A percentile compares a stretch with the other conserved stretches of the same genome.
Evolutionary conservation across 1,140 invertebrate genomes (phyloP).

Genomic region (Akabosia matsudoensis): DNA sequence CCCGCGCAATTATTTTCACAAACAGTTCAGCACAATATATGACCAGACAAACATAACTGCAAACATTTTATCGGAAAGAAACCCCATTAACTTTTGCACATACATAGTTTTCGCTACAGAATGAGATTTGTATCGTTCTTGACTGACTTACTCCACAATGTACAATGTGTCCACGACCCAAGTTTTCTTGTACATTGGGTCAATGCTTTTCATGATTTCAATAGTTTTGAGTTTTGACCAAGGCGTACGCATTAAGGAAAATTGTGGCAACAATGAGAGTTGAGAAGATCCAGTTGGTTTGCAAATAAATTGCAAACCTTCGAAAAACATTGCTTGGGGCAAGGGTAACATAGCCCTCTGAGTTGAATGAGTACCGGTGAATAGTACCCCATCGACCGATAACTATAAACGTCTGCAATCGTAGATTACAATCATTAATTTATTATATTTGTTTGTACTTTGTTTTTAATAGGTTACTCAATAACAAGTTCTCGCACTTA

Average conservation of each 20-base stretch:
- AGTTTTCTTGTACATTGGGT: not conserved
- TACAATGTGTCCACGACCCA: slow-evolving; percentile 5
- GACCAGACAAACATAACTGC: slow-evolving; percentile 88
- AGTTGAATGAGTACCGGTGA: not conserved
- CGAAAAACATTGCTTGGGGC: not conserved
- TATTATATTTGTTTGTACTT: too few relatives aligned
- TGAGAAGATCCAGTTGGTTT: slow-evolving; percentile 9
- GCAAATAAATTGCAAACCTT: slow-evolving; percentile 12
- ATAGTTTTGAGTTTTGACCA: slow-evolving; percentile 4
- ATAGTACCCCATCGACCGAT: slow-evolving; percentile 6
- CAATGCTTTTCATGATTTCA: not conserved
- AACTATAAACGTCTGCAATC: slow-evolving; percentile 1
- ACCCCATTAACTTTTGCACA: not conserved
- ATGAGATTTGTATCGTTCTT: not conserved
- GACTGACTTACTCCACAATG: not conserved
- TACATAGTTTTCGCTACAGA: not conserved
- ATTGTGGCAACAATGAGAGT: not conserved
- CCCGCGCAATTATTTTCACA: slow-evolving; percentile 89
- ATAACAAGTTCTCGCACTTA: not conserved
- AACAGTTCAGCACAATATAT: slow-evolving; percentile 94
- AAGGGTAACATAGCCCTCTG: not conserved
- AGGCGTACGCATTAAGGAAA: not conserved
- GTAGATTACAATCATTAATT: not conserved
- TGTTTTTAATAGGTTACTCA: not conserved
- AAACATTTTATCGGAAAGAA: slow-evolving; percentile 41